Percentiles rank a stretch among this genome's conserved stretches.
Conservation (phyloP, 2,113 vertebrate species). For the Podiceps cristatus region DNA sequence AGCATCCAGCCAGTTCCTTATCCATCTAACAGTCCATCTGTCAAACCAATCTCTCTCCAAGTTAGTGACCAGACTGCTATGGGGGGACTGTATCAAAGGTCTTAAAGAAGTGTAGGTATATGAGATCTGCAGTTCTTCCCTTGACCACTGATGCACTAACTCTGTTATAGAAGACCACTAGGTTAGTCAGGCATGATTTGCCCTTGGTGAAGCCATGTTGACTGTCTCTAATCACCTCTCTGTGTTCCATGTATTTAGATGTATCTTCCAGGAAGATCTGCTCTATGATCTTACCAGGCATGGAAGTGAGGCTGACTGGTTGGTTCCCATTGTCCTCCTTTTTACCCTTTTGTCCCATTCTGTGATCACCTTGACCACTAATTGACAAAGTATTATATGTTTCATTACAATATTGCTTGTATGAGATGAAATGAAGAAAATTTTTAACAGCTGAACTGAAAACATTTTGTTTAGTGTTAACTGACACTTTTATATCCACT, state of each 20-base stretch:
- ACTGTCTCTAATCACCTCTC: background rate
- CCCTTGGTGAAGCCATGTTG: background rate
- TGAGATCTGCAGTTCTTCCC: rapidly evolving
- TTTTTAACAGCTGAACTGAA: background rate
- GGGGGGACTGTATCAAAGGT: too few relatives aligned
- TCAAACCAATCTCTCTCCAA: background rate
- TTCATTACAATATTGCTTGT: background rate
- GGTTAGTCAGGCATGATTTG: background rate
- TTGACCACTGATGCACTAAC: background rate
- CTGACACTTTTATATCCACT: background rate
- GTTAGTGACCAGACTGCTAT: background rate
- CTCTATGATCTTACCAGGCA: background rate
- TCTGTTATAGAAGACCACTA: background rate
- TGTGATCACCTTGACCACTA: background rate
- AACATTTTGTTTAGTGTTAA: background rate
- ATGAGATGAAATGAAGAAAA: background rate
- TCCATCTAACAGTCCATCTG: background rate
- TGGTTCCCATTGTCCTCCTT: rapidly evolving
- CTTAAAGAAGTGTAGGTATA: background rate
- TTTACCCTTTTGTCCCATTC: background rate
- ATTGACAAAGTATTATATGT: background rate
- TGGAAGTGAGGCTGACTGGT: background rate
- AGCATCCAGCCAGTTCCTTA: background rate
- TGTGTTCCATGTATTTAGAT: background rate
- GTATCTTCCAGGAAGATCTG: background rate